These are phyloP conservation scores for Neostethus bicornis DNA, from an alignment of 2,797 vertebrate genomes.

Conservation along the genomic window DNA sequence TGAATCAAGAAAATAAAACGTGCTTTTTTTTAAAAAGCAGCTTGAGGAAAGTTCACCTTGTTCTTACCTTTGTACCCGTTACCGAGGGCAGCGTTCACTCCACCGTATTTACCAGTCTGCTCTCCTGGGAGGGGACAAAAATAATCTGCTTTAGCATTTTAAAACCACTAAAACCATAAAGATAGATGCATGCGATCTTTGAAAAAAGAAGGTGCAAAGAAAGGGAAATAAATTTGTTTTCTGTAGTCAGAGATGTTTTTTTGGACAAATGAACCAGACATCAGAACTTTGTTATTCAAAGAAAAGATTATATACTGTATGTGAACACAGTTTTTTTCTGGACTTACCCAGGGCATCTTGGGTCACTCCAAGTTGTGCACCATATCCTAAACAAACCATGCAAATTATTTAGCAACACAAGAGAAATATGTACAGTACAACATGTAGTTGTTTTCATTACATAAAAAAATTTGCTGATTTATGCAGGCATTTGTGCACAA, in stretches of 20 bases:
- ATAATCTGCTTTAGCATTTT: conserved; percentile 4
- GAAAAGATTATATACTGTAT: neutral
- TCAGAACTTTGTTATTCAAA: too few species aligned
- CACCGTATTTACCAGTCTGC: conserved; percentile 70
- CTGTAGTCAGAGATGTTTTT: too few species aligned
- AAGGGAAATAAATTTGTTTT: too few species aligned
- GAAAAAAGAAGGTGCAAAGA: neutral
- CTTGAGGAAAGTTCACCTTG: neutral
- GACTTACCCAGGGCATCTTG: conserved; percentile 71
- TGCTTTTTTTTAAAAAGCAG: neutral
- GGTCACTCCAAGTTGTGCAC: conserved; percentile 58
- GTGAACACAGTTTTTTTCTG: conserved; percentile 3
- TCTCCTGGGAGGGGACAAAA: conserved; percentile 62
- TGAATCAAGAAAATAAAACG: neutral
- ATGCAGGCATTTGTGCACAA: neutral
- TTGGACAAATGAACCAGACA: too few species aligned
- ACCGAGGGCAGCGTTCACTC: conserved; percentile 66
- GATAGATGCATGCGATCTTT: neutral
- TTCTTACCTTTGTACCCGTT: conserved; percentile 81
- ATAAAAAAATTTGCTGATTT: neutral
- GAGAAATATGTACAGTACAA: neutral
- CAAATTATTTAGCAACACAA: neutral
- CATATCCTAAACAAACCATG: conserved; percentile 65
- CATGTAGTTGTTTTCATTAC: neutral
- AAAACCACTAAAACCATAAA: conserved; percentile 9